phyloP scores from a whole-genome alignment of 2,113 vertebrate species.

The Chaetura pelagica region DNA sequence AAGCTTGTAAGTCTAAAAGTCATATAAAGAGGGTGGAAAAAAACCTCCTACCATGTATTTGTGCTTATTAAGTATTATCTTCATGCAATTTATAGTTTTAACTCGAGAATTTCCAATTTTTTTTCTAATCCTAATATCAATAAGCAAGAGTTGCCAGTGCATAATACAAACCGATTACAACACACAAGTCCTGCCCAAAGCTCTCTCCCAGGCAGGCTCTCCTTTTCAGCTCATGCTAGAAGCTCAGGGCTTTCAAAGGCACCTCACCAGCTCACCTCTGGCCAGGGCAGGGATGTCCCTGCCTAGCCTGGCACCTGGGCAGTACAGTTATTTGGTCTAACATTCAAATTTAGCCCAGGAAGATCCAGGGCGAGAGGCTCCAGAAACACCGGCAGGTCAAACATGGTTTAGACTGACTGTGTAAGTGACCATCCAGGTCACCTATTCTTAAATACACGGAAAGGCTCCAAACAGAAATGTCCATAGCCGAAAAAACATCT shows the following conservation, averaged over 20 bases:
- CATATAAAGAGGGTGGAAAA: slow-evolving; percentile 64
- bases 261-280: not conserved
- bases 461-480: not conserved
- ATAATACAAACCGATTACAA: slow-evolving; percentile 7
- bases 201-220: not conserved
- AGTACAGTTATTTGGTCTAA: too few relatives aligned
- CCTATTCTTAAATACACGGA: not conserved
- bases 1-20: slow-evolving; percentile 75
- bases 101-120: slow-evolving; percentile 26
- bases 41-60: slow-evolving; percentile 63
- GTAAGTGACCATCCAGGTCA: not conserved
- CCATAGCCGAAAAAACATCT: not conserved
- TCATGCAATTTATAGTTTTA: slow-evolving; percentile 6
- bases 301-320: not conserved
- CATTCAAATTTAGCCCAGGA: not conserved
- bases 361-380: not conserved
- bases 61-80: slow-evolving; percentile 61
- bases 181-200: not conserved
- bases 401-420: not conserved
- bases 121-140: slow-evolving; percentile 15
- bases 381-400: accelerated
- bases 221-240: not conserved
- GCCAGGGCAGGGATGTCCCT: accelerated
- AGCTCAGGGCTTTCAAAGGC: too few relatives aligned
- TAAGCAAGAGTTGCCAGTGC: not conserved